These are phyloP conservation scores for Papilio xuthus DNA, from an alignment of 1,140 invertebrate genomes.

Conservation along the genomic window DNA sequence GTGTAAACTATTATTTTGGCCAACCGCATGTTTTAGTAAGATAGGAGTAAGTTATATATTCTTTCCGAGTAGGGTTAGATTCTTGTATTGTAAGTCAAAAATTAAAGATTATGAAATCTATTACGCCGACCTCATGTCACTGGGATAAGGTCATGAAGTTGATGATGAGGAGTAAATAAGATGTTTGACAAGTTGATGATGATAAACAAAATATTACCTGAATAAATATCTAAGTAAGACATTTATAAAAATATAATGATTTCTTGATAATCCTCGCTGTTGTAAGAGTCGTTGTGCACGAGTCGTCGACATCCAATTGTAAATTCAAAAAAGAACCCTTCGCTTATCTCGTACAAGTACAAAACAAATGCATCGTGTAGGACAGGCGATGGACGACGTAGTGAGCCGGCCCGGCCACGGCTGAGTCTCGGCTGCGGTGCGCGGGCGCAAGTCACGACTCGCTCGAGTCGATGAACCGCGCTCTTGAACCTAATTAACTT, in stretches of 20 bases:
- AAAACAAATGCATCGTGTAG: conserved; percentile 33
- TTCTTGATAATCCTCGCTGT: background rate
- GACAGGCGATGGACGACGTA: conserved; percentile 24
- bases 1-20: no score
- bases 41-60: no score
- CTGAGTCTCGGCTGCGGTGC: background rate
- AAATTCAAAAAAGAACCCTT: conserved; percentile 12
- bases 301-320: conserved; percentile 21
- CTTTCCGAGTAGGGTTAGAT: no score
- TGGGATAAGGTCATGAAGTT: background rate
- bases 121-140: no score
- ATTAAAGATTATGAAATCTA: no score
- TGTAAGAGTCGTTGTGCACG: background rate
- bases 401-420: background rate
- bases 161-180: background rate
- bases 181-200: background rate
- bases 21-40: no score
- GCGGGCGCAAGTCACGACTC: conserved; percentile 38
- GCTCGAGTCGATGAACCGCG: conserved; percentile 37
- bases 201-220: background rate
- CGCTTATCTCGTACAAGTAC: conserved; percentile 26
- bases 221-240: background rate
- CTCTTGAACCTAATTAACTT: conserved; percentile 26
- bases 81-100: no score
- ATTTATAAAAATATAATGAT: background rate